Conservation (phyloP, 2,113 vertebrate genomes). For the Ranitomeya imitator region DNA sequence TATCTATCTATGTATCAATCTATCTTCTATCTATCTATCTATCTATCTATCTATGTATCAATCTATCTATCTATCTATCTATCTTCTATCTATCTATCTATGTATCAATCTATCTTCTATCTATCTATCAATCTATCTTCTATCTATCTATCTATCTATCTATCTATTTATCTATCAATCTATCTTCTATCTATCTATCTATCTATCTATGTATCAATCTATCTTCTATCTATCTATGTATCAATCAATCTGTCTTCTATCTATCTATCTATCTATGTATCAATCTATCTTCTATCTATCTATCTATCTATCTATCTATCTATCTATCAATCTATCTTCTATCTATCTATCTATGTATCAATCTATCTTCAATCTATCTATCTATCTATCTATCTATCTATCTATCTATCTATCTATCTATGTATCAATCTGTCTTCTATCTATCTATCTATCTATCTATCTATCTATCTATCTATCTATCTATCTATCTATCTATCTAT, state of each 20-base stretch:
- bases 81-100: neutral
- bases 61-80: neutral
- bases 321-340: neutral
- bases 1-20: neutral
- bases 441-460: too few species aligned
- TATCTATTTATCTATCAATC: too few species aligned
- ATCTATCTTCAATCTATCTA: neutral
- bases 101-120: neutral
- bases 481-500: neutral
- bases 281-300: neutral
- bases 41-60: neutral
- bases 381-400: constrained; percentile 4
- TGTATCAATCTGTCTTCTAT: constrained; percentile 10
- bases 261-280: neutral
- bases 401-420: neutral
- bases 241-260: too few species aligned
- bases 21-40: neutral
- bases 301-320: neutral
- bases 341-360: neutral
- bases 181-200: constrained; percentile 3
- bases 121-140: neutral
- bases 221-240: neutral
- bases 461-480: constrained; percentile 11
- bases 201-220: neutral
- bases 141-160: neutral